A percentile compares a stretch with the other conserved stretches of the same genome.
Conservation (phyloP, 2,888 invertebrate species). For the Phyllotreta cruciferae region DNA sequence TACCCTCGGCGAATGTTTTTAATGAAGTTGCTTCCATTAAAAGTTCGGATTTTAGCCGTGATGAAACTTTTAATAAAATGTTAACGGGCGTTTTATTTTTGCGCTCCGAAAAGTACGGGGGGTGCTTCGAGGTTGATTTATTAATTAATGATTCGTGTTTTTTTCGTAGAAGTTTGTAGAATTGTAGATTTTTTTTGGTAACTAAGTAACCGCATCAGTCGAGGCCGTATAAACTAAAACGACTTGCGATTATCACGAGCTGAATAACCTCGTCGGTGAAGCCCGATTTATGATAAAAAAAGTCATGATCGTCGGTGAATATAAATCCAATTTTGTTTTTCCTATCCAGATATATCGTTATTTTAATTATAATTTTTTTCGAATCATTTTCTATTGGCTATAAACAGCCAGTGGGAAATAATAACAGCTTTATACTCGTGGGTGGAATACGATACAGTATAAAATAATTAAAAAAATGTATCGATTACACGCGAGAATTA, state of each 20-base stretch:
- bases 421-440: not conserved
- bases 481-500: conserved; percentile 20
- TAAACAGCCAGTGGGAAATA: not conserved
- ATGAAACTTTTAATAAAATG: conserved; percentile 10
- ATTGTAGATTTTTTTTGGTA: no score
- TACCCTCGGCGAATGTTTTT: conserved; percentile 3
- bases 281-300: no score
- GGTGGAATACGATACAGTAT: conserved; percentile 13
- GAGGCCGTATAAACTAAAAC: no score
- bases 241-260: no score
- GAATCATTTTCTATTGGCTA: not conserved
- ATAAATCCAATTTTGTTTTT: no score
- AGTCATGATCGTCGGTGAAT: no score
- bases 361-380: no score
- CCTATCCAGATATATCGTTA: no score
- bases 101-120: not conserved
- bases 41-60: conserved; percentile 8
- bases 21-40: conserved; percentile 16
- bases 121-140: not conserved
- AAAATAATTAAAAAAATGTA: conserved; percentile 20
- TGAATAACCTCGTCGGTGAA: no score
- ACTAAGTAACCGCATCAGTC: no score
- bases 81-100: conserved; percentile 1
- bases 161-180: no score
- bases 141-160: no score